Evolutionary conservation across 2,888 invertebrate genomes (phyloP), one percentile per base, ranked within the genome.

Genomic region (Uropetala carovei): DNA sequence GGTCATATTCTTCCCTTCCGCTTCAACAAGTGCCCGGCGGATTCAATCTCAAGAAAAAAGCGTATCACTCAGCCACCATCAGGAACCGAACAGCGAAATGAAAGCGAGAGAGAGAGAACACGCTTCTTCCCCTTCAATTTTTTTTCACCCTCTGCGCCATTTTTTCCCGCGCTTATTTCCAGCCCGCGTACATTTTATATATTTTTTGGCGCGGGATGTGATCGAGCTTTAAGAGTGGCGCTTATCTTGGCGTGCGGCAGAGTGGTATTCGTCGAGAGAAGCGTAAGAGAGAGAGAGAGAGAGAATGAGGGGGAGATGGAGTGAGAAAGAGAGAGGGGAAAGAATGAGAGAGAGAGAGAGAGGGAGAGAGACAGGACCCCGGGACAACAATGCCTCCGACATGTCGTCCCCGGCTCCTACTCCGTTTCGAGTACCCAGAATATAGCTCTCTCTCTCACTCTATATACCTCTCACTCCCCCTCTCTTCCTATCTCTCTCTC

Each of bases 361-460:
- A 0, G 60, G n/a, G 60, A 27, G 30, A 27, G 59, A 27, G 86
- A 59, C 0, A 18, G 83, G 16, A 56, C 43, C 43, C 14, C 13
- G 86, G 59, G 59, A 60, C 86, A 60, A 86, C 86, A 86, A 60
- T 86, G 60, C 27, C 27, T 60, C 60, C 86, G 85, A 59, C 85
- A 59, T 85, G 59, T 59, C 85, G 58, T 85, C 83, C 14, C 75
- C 27, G 82, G 43, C 82, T 82, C 82, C 82, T 16, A 22, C 85
- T 58, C 56, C 56, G 43, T 57, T 57, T 58, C 58, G 84, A 85
- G 85, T 58, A 22, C 13, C 22, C 85, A 58, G 18, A 85, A 85
- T 85, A 58, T 58, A 18, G 22, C 85, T 57, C 85, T 16, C 56
- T 22, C 58, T 4, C 75, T 22, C 75, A 2, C 75, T 22, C n/a